phyloP scores from a whole-genome alignment of 2,888 invertebrate genomes.

The Diadegma fenestrale region DNA sequence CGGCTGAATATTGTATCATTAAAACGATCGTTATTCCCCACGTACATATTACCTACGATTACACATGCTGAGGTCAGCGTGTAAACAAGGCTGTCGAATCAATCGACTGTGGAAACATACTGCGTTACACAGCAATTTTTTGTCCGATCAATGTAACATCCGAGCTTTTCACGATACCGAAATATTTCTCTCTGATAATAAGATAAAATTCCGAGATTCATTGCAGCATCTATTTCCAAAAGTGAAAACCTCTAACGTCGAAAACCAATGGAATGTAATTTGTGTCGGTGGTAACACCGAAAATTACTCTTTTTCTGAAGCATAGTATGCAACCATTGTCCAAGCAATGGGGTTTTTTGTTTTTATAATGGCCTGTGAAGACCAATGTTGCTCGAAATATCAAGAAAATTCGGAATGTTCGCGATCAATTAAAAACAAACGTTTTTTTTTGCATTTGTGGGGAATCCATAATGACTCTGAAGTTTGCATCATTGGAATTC shows the following conservation, averaged over 20 bases:
- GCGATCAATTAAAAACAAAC: no score
- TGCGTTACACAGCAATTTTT: constrained; percentile 1
- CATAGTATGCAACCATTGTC: background rate
- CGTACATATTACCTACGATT: constrained; percentile 18
- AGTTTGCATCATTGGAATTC: no score
- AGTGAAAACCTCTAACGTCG: background rate
- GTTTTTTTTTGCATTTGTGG: no score
- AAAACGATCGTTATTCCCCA: constrained; percentile 30
- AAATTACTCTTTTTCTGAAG: background rate
- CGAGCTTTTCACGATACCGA: background rate
- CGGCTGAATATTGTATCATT: constrained; percentile 24
- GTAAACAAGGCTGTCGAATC: constrained; percentile 19
- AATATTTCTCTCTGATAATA: background rate
- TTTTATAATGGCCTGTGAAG: no score
- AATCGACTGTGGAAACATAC: background rate
- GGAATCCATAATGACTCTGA: no score
- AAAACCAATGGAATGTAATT: background rate
- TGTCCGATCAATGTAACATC: background rate
- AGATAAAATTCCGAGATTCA: background rate
- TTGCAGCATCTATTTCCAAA: background rate
- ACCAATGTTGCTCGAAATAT: no score
- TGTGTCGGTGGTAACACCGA: no score
- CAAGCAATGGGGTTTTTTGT: no score
- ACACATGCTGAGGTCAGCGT: constrained; percentile 39
- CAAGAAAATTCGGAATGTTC: no score